Base-by-base conservation (phyloP, 1,140 invertebrate species). In the Drosophila bifasciata region DNA sequence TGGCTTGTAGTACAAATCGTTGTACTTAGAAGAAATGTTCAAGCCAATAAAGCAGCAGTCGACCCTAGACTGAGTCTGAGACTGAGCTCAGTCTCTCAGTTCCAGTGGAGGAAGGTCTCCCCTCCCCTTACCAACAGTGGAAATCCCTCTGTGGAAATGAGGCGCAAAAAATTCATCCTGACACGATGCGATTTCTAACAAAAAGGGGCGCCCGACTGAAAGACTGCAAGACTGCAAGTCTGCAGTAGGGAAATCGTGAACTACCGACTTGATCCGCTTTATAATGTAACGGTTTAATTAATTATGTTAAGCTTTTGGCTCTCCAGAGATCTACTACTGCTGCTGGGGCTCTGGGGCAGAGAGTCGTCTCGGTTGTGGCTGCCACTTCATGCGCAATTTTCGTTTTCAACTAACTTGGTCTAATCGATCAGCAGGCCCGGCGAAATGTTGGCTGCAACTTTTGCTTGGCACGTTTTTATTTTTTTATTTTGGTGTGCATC, bases 271-370 rank as follows among this genome's bases (percentile, higher is more conserved):
- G 79, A 89, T 86, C 83, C 83, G 83, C 83, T 90, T 83, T 90
- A 88, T 90, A 90, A 90, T 90, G 88, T 90, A 90, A 90, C 88
- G 88, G 88, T 90, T 90, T 90, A 90, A 90, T 90, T 90, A 90
- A 90, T 90, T 90, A 90, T 88, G 81, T 89, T 89, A 81, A 80
- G 80, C 78, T 77, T 53, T 16, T 55, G 50, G 36, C 71, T 58
- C 23, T 58, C 40, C 25, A 72, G 19, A 57, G 25, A 36, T 32
- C 28, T 23, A 9, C 25, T 53, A 19, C 19, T 56, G 32, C n/a
- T 11, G 56, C 57, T 53, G 19, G 19, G 41, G 49, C 16, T 41
- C 36, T 45, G 43, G 46, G 32, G 32, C 32, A 36, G 32, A 36
- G 32, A 36, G 32, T 36, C 32, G 32, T 36, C 32, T 36, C 40